A percentile compares a stretch with the other conserved stretches of the same genome.
Evolutionary conservation across 2,888 invertebrate genomes (phyloP).

Genomic region (Epiblema foenella): DNA sequence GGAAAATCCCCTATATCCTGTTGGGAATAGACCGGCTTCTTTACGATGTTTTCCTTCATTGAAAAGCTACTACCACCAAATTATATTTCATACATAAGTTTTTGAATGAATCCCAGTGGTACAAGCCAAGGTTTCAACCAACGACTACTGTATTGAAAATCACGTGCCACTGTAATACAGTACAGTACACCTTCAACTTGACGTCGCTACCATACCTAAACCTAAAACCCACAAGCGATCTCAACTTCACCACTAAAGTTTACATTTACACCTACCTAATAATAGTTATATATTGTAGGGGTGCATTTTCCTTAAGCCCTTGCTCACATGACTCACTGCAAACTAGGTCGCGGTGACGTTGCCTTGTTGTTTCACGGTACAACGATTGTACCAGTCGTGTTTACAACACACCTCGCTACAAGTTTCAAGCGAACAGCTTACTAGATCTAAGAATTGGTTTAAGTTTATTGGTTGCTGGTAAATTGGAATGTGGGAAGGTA

Average conservation of each 20-base stretch:
- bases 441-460: conserved; percentile 15
- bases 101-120: no score
- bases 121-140: no score
- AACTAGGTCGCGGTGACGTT: conserved; percentile 13
- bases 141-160: no score
- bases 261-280: neutral
- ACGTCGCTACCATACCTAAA: neutral
- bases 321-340: conserved; percentile 9
- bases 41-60: no score
- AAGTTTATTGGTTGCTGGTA: conserved; percentile 9
- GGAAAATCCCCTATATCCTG: no score
- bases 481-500: conserved; percentile 5
- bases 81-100: no score
- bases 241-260: neutral
- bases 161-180: no score
- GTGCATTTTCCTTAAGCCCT: conserved; percentile 21
- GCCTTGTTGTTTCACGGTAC: neutral
- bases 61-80: no score
- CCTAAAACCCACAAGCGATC: neutral
- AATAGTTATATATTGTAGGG: neutral
- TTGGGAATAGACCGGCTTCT: no score
- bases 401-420: conserved; percentile 3
- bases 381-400: conserved; percentile 1
- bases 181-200: no score
- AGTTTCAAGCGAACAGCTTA: conserved; percentile 13